Conservation (phyloP, 2,113 vertebrate species). For the Forbesichthys papilliferus region DNA sequence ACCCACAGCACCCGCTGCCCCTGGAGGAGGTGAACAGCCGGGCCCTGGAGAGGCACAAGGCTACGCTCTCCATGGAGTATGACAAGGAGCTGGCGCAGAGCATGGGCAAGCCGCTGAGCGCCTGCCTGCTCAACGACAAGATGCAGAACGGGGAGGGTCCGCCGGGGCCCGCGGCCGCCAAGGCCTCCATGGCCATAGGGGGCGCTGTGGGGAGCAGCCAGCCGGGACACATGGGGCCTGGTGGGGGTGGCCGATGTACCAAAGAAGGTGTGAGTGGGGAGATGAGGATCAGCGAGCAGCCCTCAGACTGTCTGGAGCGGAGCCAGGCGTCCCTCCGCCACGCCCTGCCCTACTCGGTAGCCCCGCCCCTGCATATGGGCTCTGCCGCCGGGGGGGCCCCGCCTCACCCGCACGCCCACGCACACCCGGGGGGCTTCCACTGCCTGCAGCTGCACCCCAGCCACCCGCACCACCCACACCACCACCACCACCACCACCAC, state of each 20-base stretch:
- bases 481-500: slow-evolving; percentile 74
- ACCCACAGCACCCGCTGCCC: slow-evolving; percentile 65
- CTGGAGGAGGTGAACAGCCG: slow-evolving; percentile 79
- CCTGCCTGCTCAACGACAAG: slow-evolving; percentile 90
- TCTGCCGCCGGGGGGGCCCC: slow-evolving; percentile 79
- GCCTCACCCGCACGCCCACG: slow-evolving; percentile 78
- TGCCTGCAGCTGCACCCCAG: slow-evolving; percentile 88
- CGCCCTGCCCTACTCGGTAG: slow-evolving; percentile 84
- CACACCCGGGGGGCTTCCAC: slow-evolving; percentile 83
- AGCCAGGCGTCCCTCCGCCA: slow-evolving; percentile 88
- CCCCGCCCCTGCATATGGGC: slow-evolving; percentile 80
- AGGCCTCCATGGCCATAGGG: slow-evolving; percentile 77
- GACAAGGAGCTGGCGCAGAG: slow-evolving; percentile 79
- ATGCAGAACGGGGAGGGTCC: slow-evolving; percentile 83
- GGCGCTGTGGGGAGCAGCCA: slow-evolving; percentile 74
- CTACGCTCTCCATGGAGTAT: slow-evolving; percentile 81
- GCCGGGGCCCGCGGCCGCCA: slow-evolving; percentile 53
- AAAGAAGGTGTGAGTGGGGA: slow-evolving; percentile 76
- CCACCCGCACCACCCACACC: slow-evolving; percentile 76
- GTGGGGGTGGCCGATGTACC: slow-evolving; percentile 78
- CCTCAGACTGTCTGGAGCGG: slow-evolving; percentile 88
- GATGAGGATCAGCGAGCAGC: slow-evolving; percentile 84
- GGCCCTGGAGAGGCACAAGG: slow-evolving; percentile 84
- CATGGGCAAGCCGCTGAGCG: slow-evolving; percentile 85
- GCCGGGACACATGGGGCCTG: slow-evolving; percentile 62